Conservation (phyloP, 1,140 invertebrate genomes). For the Drosophila sp. region DNA sequence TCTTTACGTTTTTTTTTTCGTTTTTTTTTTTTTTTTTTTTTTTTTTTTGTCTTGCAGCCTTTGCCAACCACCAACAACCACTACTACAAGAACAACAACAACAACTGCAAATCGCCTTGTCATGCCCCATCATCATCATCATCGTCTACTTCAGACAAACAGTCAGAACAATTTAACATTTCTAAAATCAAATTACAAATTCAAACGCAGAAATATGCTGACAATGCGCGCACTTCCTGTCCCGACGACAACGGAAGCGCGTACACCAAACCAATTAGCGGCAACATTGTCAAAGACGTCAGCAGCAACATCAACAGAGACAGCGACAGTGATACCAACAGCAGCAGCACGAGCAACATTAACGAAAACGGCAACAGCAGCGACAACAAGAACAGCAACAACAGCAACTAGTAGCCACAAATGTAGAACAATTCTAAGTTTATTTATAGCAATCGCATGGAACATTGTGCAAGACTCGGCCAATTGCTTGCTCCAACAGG, state of each 20-base stretch:
- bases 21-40: no score
- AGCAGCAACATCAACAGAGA: conserved; percentile 40
- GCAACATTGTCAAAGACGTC: conserved; percentile 66
- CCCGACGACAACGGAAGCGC: conserved; percentile 49
- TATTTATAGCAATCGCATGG: conserved; percentile 79
- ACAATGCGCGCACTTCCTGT: conserved; percentile 66
- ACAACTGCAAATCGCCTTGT: conserved; percentile 34
- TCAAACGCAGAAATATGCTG: conserved; percentile 71
- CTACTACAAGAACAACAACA: not conserved
- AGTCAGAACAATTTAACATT: conserved; percentile 78
- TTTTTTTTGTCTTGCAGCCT: conserved; percentile 45
- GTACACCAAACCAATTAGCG: conserved; percentile 65
- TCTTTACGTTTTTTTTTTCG: conserved; percentile 11
- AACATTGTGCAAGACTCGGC: conserved; percentile 65
- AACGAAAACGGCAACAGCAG: conserved; percentile 7
- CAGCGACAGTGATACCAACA: conserved; percentile 28
- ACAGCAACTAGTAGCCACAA: conserved; percentile 52
- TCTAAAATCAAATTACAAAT: conserved; percentile 83
- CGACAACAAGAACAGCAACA: conserved; percentile 26
- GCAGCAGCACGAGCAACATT: not conserved
- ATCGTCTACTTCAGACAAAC: conserved; percentile 62
- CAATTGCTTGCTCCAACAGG: conserved; percentile 47
- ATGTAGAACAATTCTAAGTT: conserved; percentile 77
- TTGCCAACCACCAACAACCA: conserved; percentile 18
- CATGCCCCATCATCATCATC: conserved; percentile 65